Percentiles rank a stretch among this genome's conserved stretches.
Conservation (phyloP, 2,113 vertebrate genomes). For the Passer domesticus region DNA sequence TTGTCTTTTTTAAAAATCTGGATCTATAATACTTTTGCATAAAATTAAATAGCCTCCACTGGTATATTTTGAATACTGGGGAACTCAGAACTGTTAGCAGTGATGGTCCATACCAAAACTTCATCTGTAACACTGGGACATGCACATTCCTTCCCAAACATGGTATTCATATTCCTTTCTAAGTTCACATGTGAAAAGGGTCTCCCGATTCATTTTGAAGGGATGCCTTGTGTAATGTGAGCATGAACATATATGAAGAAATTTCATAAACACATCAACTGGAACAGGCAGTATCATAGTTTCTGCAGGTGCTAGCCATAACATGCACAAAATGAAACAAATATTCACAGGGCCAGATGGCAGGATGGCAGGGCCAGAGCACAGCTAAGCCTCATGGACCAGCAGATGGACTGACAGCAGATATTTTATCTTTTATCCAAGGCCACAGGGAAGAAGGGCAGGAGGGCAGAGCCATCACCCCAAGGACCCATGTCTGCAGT, state of each 20-base stretch:
- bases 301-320: not conserved
- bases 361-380: not conserved
- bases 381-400: not conserved
- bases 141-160: not conserved
- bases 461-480: not conserved
- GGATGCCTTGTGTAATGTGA: not conserved
- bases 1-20: not conserved
- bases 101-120: not conserved
- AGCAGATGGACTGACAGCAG: not conserved
- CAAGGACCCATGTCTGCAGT: not conserved
- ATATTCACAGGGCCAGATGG: not conserved
- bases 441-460: not conserved
- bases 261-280: not conserved
- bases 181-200: not conserved
- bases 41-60: not conserved
- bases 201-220: not conserved
- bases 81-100: not conserved
- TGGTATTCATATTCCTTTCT: not conserved
- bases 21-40: not conserved
- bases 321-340: not conserved
- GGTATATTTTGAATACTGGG: not conserved
- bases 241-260: not conserved
- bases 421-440: not conserved
- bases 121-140: not conserved
- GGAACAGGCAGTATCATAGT: not conserved